Evolutionary conservation across 2,113 vertebrate genomes (phyloP).

Genomic region (Brachypodius melanocephalos): DNA sequence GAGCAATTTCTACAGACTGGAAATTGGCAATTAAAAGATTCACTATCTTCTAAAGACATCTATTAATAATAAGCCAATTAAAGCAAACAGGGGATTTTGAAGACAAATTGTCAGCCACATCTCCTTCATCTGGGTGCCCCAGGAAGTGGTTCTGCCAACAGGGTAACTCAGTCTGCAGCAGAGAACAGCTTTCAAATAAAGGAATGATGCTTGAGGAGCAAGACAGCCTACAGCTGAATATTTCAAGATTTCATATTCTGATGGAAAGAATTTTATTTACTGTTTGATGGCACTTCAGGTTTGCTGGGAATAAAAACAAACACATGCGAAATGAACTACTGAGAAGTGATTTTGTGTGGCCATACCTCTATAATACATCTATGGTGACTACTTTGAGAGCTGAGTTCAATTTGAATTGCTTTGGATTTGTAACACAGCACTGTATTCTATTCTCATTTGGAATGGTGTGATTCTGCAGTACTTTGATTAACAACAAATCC

Average conservation of each 20-base stretch:
- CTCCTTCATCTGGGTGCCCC: background rate
- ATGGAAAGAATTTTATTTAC: background rate
- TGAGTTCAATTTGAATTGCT: background rate
- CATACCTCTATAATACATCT: background rate
- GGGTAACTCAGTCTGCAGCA: background rate
- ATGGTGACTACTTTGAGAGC: background rate
- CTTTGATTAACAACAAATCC: background rate
- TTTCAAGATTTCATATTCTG: background rate
- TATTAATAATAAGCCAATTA: conserved; percentile 27
- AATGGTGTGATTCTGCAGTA: background rate
- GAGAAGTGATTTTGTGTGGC: background rate
- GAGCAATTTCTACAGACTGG: background rate
- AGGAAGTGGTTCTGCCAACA: background rate
- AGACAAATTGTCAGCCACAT: conserved; percentile 1
- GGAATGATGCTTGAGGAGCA: background rate
- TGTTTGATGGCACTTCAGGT: background rate
- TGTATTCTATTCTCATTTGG: background rate
- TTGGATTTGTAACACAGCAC: background rate
- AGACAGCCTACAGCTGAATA: background rate
- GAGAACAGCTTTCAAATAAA: background rate
- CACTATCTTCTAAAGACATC: background rate
- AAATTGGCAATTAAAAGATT: conserved; percentile 36
- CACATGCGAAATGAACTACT: background rate
- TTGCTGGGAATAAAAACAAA: background rate
- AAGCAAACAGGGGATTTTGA: conserved; percentile 21